Base-by-base conservation (phyloP, 2,113 vertebrate genomes). In the Lota lota region DNA sequence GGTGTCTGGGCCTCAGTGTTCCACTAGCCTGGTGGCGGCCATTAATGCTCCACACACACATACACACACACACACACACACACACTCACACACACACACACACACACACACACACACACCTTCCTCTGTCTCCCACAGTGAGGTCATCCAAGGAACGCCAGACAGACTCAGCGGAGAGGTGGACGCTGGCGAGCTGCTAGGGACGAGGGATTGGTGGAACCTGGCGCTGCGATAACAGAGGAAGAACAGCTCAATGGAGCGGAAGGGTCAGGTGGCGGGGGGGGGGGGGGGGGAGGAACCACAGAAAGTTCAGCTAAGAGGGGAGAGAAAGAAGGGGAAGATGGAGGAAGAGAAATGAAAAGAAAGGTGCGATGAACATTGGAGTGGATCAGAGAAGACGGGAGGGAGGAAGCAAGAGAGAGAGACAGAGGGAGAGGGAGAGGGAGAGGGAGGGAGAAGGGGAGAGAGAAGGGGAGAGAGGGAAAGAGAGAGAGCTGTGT, bases 1-100 rank as follows among this genome's bases (percentile, higher is more conserved):
- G 79, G 69, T 79, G 78, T 77, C 68, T 78, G 64, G 71, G 76
- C 36, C 2, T 3, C 28, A 28, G 28, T 3, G 28, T 3, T 5
- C 2, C 1, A 28, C 28, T 28, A 0, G 1, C 4, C 28, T 28
- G 28, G 28, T 28, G 28, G 28, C 28, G 28, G 28, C 28, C 28
- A 28, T 28, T 28, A 28, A 28, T 28, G 28, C 28, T 28, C 28
- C 28, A 4, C 28, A 56, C 18, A 56, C 53, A 56, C 53, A 56
- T 3, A n/a, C 18, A n/a, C 53, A 56, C 18, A n/a, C 53, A 56
- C 53, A 56, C 53, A 6, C 53, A 56, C 3, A 56, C 15, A 56
- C 40, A 12, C 40, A 47, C 5, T 8, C 40, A 47, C 10, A 47
- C 40, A 47, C 40, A 47, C 40, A 12, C 40, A 47, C 40, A 14